Base-by-base conservation (phyloP, 2,888 invertebrate genomes). In the Thecocarcelia acutangulata region DNA sequence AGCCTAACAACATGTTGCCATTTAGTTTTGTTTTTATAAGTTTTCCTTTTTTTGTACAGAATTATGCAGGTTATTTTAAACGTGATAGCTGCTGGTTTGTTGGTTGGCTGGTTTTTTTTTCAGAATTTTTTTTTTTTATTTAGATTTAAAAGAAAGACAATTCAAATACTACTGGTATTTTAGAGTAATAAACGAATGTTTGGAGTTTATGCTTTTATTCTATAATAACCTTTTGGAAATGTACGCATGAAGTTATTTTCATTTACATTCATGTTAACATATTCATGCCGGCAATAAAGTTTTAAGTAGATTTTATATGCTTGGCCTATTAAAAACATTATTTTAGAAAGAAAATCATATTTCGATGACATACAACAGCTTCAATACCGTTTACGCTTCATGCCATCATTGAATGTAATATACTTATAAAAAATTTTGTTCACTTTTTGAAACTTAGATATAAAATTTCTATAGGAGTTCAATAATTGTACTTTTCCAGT, bases 21-120 rank as follows among this genome's bases (percentile, higher is more conserved):
- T 54, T 66, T 66, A 11, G 37, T 40, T 17, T 11, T 46, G 46
- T 42, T 42, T 17, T 46, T 54, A 0, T n/a, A 54, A 8, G 37
- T 40, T 58, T 24, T 24, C 8, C 48, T 17, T 50, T 68, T 58
- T 15, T 64, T 78, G 64, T 58, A 13, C 58, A 66, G 52, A 78
- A 78, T 78, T 66, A 72, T 78, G 70, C 72, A 72, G 78, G 72
- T 78, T 72, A 50, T 58, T 63, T 44, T 28, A 17, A 48, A 54
- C 63, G 54, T 58, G 48, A 24, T 50, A 24, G 44, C 56, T 66
- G 70, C 59, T 59, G 66, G 11, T 24, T 24, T 24, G 5, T 13
- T 56, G 24, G 24, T 17, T 46, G 21, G 13, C 24, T n/a, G 19
- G 28, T 13, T 24, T n/a, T 64, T 9, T 24, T 37, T 33, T 28